Conservation (phyloP, 2,888 invertebrate genomes). For the Sphinx pinastri region DNA sequence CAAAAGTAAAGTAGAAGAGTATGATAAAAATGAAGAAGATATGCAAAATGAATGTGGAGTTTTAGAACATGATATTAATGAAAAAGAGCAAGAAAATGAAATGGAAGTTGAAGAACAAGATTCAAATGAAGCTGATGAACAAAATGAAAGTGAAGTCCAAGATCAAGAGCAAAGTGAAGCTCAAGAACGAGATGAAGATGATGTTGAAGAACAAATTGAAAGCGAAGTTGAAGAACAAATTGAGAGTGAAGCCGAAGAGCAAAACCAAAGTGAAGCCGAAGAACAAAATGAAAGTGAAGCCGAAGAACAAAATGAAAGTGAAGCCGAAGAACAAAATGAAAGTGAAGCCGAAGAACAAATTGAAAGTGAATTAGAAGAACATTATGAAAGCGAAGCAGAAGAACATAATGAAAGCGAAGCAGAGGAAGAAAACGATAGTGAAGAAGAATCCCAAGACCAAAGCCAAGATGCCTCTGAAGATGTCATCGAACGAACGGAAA, state of each 20-base stretch:
- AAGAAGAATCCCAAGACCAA: conserved; percentile 28
- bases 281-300: conserved; percentile 28
- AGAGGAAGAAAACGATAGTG: conserved; percentile 32
- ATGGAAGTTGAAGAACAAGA: conserved; percentile 20
- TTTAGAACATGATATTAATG: conserved; percentile 7
- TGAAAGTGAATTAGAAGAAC: conserved; percentile 31
- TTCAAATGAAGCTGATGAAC: conserved; percentile 25
- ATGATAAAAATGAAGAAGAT: conserved; percentile 7
- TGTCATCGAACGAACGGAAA: conserved; percentile 31
- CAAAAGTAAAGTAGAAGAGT: conserved; percentile 8
- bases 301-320: conserved; percentile 25
- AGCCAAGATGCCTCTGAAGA: conserved; percentile 37
- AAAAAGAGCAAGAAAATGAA: conserved; percentile 29
- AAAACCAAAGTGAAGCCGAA: conserved; percentile 32
- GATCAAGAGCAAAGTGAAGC: conserved; percentile 29
- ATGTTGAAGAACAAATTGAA: conserved; percentile 33
- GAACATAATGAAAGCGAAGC: conserved; percentile 25
- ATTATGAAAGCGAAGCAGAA: conserved; percentile 26
- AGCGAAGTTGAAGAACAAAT: conserved; percentile 34
- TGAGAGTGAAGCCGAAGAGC: conserved; percentile 31
- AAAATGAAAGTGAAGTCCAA: conserved; percentile 33
- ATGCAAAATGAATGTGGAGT: conserved; percentile 27
- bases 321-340: conserved; percentile 30
- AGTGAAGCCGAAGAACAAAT: conserved; percentile 34
- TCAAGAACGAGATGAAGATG: conserved; percentile 30